Base-by-base conservation (phyloP, 1,140 invertebrate species). In the Heliconius congener region DNA sequence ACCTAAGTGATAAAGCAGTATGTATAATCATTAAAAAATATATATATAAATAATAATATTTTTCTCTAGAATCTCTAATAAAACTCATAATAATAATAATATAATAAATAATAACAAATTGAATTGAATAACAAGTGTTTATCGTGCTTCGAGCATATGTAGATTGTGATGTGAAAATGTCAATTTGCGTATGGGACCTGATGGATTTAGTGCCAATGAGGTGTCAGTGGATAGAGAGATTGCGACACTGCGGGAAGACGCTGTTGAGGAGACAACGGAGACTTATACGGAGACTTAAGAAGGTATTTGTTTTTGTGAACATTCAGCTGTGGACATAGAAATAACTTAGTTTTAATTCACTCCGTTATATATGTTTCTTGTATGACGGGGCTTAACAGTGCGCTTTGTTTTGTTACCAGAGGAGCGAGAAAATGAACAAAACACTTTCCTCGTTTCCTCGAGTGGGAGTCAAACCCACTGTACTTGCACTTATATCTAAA, bases 221-320 rank as follows among this genome's bases (percentile, higher is more conserved):
- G 75, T 91, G 90, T 75, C 86, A 87, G 6, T 93, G 91, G 91
- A 91, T 94, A n/a, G 92, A 94, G 83, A 91, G 91, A 30, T 77
- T 94, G 81, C 81, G 93, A 23, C 86, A 91, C 74, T 94, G 93
- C 82, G 93, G 93, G 55, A 94, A 94, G 81, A 93, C 91, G 19
- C 86, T 94, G 37, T 84, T 94, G 79, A 84, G 91, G 4, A 86
- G 93, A n/a, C 91, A 94, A 80, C 86, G 92, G 34, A 81, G 89
- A 9, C 77, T 94, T 19, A 85, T 94, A 13, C 88, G 90, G 71
- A 83, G 90, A 57, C 83, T 94, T 27, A 94, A 93, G 77, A 93
- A 93, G 91, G 93, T 94, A 92, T 80, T 27, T 66, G n/a, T 30
- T 30, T 16, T 30, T 66, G 0, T 57, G 8, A 9, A 3, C 2